These are phyloP conservation scores for Hypanus sabinus DNA, from an alignment of 2,113 vertebrate species.

Conservation along the genomic window DNA sequence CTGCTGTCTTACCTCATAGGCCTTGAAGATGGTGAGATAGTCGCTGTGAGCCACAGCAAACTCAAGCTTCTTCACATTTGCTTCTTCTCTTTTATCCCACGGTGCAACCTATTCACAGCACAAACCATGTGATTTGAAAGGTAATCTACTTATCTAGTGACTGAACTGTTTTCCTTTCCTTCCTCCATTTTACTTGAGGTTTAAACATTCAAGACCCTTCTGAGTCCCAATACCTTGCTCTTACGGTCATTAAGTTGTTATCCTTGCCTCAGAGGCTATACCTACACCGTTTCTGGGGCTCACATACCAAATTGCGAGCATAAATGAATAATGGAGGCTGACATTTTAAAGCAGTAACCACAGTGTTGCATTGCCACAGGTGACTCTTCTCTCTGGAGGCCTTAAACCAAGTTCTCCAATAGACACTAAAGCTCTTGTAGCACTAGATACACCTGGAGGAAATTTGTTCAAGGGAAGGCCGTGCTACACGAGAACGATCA, in stretches of 20 bases:
- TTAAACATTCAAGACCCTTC: neutral
- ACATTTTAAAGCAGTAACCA: too few relatives aligned
- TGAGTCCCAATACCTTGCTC: neutral
- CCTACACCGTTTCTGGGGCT: too few relatives aligned
- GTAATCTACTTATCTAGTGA: neutral
- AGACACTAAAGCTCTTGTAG: too few relatives aligned
- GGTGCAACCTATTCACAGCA: constrained; percentile 67
- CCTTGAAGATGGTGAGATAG: constrained; percentile 82
- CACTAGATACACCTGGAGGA: too few relatives aligned
- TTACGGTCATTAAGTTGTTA: neutral
- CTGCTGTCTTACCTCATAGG: constrained; percentile 72
- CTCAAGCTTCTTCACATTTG: constrained; percentile 80
- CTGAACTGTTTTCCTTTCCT: neutral
- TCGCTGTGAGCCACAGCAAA: constrained; percentile 87
- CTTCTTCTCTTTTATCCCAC: constrained; percentile 92
- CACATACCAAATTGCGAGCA: too few relatives aligned
- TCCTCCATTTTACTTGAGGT: neutral
- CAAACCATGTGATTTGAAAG: neutral
- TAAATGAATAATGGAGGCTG: too few relatives aligned
- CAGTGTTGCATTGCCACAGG: too few relatives aligned
- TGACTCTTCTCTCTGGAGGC: too few relatives aligned
- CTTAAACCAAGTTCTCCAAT: too few relatives aligned
- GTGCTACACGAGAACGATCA: too few relatives aligned
- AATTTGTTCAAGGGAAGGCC: too few relatives aligned
- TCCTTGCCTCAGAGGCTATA: neutral